Conservation (phyloP, 2,888 invertebrate species). For the Thecocarcelia acutangulata region DNA sequence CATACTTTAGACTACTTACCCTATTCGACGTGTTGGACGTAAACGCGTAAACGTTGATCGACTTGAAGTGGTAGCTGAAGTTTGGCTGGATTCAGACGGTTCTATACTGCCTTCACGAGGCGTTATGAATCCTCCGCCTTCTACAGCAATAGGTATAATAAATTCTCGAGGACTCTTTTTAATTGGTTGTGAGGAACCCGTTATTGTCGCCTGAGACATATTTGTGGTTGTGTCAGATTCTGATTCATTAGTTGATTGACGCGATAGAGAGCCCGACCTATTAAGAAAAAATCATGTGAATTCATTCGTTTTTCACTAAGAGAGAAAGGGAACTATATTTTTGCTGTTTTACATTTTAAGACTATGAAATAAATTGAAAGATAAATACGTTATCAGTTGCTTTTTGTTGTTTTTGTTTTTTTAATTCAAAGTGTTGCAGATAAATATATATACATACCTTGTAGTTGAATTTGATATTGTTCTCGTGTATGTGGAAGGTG, state of each 20-base stretch:
- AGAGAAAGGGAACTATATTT: no score
- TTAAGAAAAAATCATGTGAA: background rate
- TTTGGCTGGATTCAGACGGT: constrained; percentile 85
- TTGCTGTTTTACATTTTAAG: background rate
- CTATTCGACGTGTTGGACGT: constrained; percentile 85
- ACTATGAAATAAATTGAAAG: background rate
- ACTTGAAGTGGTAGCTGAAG: constrained; percentile 81
- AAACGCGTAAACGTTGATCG: constrained; percentile 82
- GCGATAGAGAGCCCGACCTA: constrained; percentile 79
- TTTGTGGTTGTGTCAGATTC: constrained; percentile 85
- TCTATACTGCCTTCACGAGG: constrained; percentile 87
- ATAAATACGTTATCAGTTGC: no score
- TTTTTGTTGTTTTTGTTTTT: background rate
- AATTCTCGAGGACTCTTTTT: constrained; percentile 94
- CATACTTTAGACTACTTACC: constrained; percentile 81
- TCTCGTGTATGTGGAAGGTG: constrained; percentile 78
- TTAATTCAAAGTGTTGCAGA: background rate
- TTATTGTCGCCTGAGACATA: constrained; percentile 84
- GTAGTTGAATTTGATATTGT: constrained; percentile 79
- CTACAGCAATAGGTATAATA: constrained; percentile 95
- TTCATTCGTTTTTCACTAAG: background rate
- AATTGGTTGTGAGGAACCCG: constrained; percentile 85
- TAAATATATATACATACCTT: constrained; percentile 72
- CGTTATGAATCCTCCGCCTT: constrained; percentile 90
- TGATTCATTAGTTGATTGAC: constrained; percentile 86